These are phyloP conservation scores for Tenualosa ilisha DNA, from an alignment of 2,797 vertebrate species.

Conservation along the genomic window DNA sequence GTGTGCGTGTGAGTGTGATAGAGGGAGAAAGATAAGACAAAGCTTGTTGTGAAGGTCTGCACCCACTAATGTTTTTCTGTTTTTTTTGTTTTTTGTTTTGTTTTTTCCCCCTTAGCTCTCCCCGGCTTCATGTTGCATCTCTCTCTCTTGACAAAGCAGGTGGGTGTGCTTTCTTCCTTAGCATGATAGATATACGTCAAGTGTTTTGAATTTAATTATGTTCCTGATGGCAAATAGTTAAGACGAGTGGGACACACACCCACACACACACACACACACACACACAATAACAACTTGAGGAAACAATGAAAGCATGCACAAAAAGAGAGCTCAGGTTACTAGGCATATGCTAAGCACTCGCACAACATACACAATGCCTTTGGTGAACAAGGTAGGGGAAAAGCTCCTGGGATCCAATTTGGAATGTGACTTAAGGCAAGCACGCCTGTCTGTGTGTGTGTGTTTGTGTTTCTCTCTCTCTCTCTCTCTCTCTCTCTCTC, in stretches of 20 bases:
- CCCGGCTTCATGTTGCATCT: slow-evolving; percentile 43
- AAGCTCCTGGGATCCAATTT: slow-evolving; percentile 93
- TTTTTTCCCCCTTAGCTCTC: slow-evolving; percentile 29
- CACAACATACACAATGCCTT: slow-evolving; percentile 87
- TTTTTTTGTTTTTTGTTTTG: background rate
- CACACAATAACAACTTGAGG: slow-evolving; percentile 66
- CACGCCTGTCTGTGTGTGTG: slow-evolving; percentile 59
- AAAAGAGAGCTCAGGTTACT: slow-evolving; percentile 83
- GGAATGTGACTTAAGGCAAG: slow-evolving; percentile 91
- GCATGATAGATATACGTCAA: slow-evolving; percentile 76
- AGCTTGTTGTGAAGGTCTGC: background rate
- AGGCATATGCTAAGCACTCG: slow-evolving; percentile 86
- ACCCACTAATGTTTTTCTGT: background rate
- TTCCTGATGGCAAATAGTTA: slow-evolving; percentile 86
- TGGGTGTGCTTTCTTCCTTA: slow-evolving; percentile 59
- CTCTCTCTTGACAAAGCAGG: slow-evolving; percentile 39
- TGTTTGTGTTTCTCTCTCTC: slow-evolving; percentile 48
- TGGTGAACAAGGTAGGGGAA: slow-evolving; percentile 87
- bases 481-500: too few relatives aligned
- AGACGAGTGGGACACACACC: slow-evolving; percentile 45
- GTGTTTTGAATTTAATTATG: slow-evolving; percentile 88
- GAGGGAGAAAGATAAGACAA: background rate
- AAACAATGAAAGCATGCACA: slow-evolving; percentile 62
- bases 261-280: slow-evolving; percentile 1
- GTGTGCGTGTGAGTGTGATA: background rate